These are phyloP conservation scores for Lasioglossum figueresi DNA, from an alignment of 2,888 invertebrate species.

Conservation along the genomic window DNA sequence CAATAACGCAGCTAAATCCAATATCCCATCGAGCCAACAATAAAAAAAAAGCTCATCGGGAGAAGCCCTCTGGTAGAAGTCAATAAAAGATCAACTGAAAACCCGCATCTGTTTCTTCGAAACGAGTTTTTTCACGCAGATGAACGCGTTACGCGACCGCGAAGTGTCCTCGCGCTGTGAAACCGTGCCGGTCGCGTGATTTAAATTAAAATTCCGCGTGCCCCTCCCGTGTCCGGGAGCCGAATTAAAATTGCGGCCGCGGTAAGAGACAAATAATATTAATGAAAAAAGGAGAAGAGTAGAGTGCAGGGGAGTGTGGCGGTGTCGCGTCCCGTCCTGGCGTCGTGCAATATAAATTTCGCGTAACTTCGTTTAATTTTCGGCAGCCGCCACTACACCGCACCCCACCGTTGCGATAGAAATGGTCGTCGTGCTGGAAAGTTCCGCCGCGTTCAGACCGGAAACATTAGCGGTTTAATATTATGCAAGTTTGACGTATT, in stretches of 20 bases:
- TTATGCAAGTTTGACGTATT: slow-evolving; percentile 50
- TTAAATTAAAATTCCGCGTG: slow-evolving; percentile 5
- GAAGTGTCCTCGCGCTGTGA: not conserved
- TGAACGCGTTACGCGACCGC: not conserved
- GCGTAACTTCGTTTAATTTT: slow-evolving; percentile 18
- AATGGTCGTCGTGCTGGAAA: slow-evolving; percentile 41
- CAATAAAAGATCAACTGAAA: not conserved
- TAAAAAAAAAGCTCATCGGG: not conserved
- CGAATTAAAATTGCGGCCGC: not conserved
- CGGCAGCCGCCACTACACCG: not conserved
- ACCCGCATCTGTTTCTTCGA: not conserved
- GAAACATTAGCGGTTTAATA: slow-evolving; percentile 23
- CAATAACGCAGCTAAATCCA: not conserved
- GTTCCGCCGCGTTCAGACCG: slow-evolving; percentile 23
- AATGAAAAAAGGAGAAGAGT: not conserved
- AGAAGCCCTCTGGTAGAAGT: not conserved
- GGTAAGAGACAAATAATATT: slow-evolving; percentile 3
- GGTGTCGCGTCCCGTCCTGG: too few species aligned
- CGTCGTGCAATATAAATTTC: not conserved
- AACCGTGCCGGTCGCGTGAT: not conserved
- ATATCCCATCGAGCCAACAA: not conserved
- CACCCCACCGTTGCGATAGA: not conserved
- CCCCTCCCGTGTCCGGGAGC: not conserved
- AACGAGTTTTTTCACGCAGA: not conserved
- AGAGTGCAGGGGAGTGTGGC: not conserved